A percentile compares a stretch with the other conserved stretches of the same genome.
Conservation (phyloP, 2,113 vertebrate species). For the Amazona vittata region DNA sequence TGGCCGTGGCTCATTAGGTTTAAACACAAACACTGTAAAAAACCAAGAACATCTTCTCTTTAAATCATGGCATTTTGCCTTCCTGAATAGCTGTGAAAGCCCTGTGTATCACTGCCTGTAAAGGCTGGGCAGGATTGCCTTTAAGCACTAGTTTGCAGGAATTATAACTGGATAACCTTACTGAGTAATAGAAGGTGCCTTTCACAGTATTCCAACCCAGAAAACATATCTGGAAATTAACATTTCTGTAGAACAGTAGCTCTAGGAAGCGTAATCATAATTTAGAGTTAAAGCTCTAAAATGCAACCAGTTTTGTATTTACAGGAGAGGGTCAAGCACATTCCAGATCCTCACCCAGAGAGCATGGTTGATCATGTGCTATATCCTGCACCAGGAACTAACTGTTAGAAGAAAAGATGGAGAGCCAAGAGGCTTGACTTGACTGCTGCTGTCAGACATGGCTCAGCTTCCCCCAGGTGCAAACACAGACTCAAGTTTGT, state of each 20-base stretch:
- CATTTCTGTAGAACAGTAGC: background rate
- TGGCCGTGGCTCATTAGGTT: slow-evolving; percentile 86
- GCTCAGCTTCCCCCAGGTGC: background rate
- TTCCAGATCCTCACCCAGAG: background rate
- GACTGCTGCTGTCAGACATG: background rate
- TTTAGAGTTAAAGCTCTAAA: background rate
- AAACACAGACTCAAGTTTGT: background rate
- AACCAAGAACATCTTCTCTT: background rate
- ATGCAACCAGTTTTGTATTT: background rate
- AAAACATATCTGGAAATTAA: background rate
- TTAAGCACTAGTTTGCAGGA: background rate
- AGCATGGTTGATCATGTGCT: background rate
- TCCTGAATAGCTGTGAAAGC: background rate
- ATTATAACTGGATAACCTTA: background rate
- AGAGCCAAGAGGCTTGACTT: background rate
- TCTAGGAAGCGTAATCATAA: background rate
- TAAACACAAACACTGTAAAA: slow-evolving; percentile 92
- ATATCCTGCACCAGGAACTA: background rate
- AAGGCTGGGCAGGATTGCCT: background rate
- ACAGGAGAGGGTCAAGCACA: background rate
- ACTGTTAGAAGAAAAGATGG: background rate
- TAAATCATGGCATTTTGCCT: background rate
- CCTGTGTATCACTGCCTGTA: background rate
- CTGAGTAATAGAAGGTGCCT: background rate
- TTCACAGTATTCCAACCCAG: background rate